These are phyloP conservation scores for Clarias platycephalus DNA, from an alignment of 2,797 vertebrate genomes.

Conservation along the genomic window DNA sequence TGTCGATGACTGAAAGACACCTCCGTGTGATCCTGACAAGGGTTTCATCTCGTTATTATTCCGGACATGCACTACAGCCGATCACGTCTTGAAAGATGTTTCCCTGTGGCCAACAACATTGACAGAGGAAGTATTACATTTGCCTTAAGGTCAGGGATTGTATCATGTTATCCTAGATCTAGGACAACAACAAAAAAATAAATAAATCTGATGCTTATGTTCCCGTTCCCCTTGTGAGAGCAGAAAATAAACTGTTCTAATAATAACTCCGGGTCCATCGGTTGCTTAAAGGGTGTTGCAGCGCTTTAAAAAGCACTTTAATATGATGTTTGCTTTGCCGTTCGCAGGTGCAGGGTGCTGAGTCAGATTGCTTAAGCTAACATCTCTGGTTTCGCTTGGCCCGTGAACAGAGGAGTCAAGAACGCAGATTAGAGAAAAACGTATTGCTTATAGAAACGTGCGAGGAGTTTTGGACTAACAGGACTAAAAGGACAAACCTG, in stretches of 20 bases:
- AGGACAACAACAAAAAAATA: constrained; percentile 7
- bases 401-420: constrained; percentile 13
- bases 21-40: background rate
- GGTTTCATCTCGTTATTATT: background rate
- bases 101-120: background rate
- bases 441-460: background rate
- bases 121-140: background rate
- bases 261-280: background rate
- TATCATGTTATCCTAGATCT: background rate
- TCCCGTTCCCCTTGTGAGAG: background rate
- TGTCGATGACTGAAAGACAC: background rate
- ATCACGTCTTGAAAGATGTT: background rate
- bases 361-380: constrained; percentile 12
- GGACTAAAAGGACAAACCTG: background rate
- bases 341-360: constrained; percentile 6
- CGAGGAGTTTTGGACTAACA: background rate
- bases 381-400: background rate
- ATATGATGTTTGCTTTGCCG: constrained; percentile 8
- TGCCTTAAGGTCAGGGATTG: constrained; percentile 2
- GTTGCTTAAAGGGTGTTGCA: background rate
- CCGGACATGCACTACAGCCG: background rate
- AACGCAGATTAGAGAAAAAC: background rate
- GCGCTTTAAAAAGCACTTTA: background rate
- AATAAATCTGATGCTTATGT: background rate
- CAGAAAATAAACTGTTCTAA: background rate